phyloP scores from a whole-genome alignment of 1,140 invertebrate genomes.

The Venturia canescens region DNA sequence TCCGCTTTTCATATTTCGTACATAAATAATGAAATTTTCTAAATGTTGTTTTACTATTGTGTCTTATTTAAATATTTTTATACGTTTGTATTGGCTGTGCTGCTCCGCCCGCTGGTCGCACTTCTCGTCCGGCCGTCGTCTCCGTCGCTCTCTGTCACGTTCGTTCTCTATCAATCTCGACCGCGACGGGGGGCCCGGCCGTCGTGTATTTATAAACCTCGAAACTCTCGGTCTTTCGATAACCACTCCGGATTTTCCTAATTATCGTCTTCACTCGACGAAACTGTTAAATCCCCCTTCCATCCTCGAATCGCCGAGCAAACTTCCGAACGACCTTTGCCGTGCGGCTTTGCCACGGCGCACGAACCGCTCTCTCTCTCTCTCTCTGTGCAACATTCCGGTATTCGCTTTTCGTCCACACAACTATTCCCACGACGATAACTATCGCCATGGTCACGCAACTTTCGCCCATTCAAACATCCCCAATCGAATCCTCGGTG shows the following conservation, averaged over 20 bases:
- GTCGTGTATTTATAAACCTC: background rate
- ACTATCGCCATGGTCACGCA: conserved; percentile 28
- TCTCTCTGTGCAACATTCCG: background rate
- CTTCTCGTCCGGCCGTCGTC: conserved; percentile 17
- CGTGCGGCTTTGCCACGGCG: background rate
- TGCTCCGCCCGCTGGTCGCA: conserved; percentile 28
- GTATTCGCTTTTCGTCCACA: background rate
- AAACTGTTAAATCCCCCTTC: background rate
- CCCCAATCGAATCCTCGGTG: conserved; percentile 3
- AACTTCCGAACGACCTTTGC: conserved; percentile 16
- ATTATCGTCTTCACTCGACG: conserved; percentile 23
- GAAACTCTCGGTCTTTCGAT: conserved; percentile 17
- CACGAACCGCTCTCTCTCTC: conserved; percentile 8
- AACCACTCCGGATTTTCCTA: conserved; percentile 2
- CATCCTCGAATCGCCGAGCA: background rate
- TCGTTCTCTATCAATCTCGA: background rate
- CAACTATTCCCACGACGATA: background rate
- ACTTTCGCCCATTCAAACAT: background rate
- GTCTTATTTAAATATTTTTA: conserved; percentile 15
- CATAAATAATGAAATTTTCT: background rate
- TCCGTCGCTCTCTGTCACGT: conserved; percentile 4
- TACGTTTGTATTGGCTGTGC: conserved; percentile 26
- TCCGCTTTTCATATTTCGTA: background rate
- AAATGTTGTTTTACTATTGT: background rate
- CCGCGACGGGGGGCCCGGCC: background rate